Evolutionary conservation across 2,113 vertebrate species (phyloP), one percentile per base, ranked within the genome.

Genomic region (Sebastes fasciatus): DNA sequence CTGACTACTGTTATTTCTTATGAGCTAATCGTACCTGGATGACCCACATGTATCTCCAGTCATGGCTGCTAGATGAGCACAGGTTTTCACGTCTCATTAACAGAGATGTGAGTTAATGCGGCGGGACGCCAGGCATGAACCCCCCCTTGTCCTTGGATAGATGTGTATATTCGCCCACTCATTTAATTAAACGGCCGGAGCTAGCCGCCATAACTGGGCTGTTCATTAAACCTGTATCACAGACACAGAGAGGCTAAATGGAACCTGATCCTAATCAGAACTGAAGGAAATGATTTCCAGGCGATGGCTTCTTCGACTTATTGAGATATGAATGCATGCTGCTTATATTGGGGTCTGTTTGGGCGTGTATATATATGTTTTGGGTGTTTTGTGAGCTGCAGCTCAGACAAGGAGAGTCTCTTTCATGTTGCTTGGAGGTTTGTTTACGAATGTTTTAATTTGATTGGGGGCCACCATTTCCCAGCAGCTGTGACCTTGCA

Each of bases 121-220:
- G 77, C 9, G 48, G 17, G 52, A 85, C 21, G 10, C 51, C 58
- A 63, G 73, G 66, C 68, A 66, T 74, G 80, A 85, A 69, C 1
- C 52, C 55, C 43, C 72, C 46, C 66, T 60, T 64, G 71, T 85
- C 83, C 77, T 64, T 88, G 80, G 66, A 60, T 86, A 67, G 72
- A 69, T 83, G 58, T 65, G 66, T 87, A 64, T 43, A 69, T 88
- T 77, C 23, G 34, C 72, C 55, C 43, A 60, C 74, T 84, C 80
- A 62, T 89, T 86, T 91, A 86, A 86, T 88, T 78, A 77, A 88
- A 90, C 6, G 67, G 58, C 63, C 23, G 0, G 49, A 83, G 77
- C 82, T 62, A 65, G 79, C 70, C 51, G 0, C n/a, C 57, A 34
- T 84, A 71, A 74, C 63, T 42, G 69, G 51, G 43, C 80, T 85